Percentiles rank a stretch among this genome's conserved stretches.
These are phyloP conservation scores for Platycheirus rosarum DNA, from an alignment of 2,888 invertebrate genomes.

Conservation along the genomic window DNA sequence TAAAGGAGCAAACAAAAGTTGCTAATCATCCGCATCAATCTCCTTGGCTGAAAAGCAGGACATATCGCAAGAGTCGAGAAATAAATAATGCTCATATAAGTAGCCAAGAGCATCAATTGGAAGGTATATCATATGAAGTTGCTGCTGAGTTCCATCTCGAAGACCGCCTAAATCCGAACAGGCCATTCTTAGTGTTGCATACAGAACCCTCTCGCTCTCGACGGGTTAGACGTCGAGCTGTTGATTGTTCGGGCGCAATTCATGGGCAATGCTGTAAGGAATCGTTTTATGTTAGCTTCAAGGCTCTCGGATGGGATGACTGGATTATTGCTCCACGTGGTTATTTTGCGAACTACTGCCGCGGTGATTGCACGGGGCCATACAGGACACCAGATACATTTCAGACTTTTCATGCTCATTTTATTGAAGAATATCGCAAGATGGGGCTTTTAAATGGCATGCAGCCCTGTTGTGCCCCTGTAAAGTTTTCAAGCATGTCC, in stretches of 20 bases:
- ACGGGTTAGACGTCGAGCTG: constrained; percentile 90
- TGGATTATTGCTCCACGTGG: constrained; percentile 96
- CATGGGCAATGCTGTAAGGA: constrained; percentile 92
- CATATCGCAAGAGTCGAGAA: constrained; percentile 31
- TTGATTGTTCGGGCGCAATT: constrained; percentile 88
- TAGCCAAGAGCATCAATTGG: constrained; percentile 74
- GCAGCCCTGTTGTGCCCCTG: constrained; percentile 95
- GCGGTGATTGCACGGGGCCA: constrained; percentile 91
- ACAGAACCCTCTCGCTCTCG: constrained; percentile 88
- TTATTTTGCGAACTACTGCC: constrained; percentile 96
- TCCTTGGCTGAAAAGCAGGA: constrained; percentile 22
- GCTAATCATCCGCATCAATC: constrained; percentile 5
- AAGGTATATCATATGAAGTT: constrained; percentile 78
- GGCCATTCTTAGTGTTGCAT: constrained; percentile 92
- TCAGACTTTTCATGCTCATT: constrained; percentile 94
- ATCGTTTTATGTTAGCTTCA: constrained; percentile 95
- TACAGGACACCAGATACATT: constrained; percentile 91
- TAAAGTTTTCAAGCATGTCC: constrained; percentile 95
- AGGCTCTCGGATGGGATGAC: constrained; percentile 96
- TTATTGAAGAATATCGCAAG: constrained; percentile 94
- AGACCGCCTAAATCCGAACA: constrained; percentile 85
- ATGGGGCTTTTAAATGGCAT: constrained; percentile 89
- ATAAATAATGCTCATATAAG: neutral
- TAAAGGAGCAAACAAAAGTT: constrained; percentile 8
- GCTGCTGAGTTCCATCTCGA: constrained; percentile 51